These are phyloP conservation scores for Aphodius granarius DNA, from an alignment of 2,888 invertebrate species.

Conservation along the genomic window DNA sequence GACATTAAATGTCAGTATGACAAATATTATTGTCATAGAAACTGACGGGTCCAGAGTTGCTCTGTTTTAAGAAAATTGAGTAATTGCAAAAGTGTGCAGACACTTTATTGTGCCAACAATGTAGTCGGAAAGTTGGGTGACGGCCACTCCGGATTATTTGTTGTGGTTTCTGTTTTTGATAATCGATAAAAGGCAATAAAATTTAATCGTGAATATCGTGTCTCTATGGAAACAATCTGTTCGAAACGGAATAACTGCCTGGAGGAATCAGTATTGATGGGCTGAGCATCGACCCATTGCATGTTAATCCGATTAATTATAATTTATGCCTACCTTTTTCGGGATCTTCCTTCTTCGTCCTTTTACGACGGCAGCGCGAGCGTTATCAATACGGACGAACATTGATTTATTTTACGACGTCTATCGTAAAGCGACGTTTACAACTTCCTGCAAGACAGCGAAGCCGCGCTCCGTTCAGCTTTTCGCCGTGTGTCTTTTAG, in stretches of 20 bases:
- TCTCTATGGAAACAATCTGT: background rate
- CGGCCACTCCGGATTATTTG: background rate
- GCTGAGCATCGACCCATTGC: background rate
- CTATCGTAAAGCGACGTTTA: constrained; percentile 13
- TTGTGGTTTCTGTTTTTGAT: background rate
- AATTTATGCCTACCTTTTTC: background rate
- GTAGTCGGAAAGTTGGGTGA: too few relatives aligned
- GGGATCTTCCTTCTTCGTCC: background rate
- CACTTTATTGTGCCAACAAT: too few relatives aligned
- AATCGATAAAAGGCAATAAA: background rate
- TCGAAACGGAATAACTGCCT: background rate
- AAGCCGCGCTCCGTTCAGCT: background rate
- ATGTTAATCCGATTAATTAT: background rate
- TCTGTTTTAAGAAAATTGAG: too few relatives aligned
- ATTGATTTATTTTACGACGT: constrained; percentile 15
- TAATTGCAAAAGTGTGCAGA: too few relatives aligned
- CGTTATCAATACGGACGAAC: constrained; percentile 8
- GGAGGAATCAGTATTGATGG: background rate
- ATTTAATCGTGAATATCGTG: background rate
- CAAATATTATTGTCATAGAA: too few relatives aligned
- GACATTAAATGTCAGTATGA: too few relatives aligned
- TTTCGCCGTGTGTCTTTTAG: background rate
- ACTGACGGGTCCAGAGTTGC: too few relatives aligned
- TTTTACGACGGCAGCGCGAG: constrained; percentile 1
- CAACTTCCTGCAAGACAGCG: constrained; percentile 2